phyloP scores from a whole-genome alignment of 2,888 invertebrate species.

The Ecliptopera silaceata region DNA sequence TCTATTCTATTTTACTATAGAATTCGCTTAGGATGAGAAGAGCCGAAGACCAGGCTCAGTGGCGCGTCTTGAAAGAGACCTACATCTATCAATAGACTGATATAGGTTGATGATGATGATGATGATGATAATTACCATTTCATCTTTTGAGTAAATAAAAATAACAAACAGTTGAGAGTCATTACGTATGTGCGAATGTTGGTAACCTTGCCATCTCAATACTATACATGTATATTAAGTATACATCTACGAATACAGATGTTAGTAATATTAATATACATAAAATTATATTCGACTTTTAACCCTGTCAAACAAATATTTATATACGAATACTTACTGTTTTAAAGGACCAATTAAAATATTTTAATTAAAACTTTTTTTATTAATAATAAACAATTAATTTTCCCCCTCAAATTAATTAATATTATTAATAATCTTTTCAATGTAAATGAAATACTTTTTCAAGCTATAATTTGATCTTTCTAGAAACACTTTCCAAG shows the following conservation, averaged over 20 bases:
- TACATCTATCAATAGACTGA: no score
- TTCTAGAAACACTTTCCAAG: slow-evolving; percentile 89
- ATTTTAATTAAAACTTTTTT: slow-evolving; percentile 69
- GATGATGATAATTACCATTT: neutral
- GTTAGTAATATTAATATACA: no score
- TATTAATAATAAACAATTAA: slow-evolving; percentile 67
- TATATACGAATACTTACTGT: no score
- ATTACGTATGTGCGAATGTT: slow-evolving; percentile 17
- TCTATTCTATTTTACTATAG: no score
- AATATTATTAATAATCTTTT: slow-evolving; percentile 76
- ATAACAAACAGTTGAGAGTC: slow-evolving; percentile 2
- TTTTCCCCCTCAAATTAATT: slow-evolving; percentile 67
- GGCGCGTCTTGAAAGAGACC: no score
- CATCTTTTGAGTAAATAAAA: neutral
- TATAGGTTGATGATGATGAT: no score
- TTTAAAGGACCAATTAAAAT: slow-evolving; percentile 55
- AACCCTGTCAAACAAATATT: no score
- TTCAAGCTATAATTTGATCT: slow-evolving; percentile 84
- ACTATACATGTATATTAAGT: slow-evolving; percentile 19
- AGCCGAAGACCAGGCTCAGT: no score
- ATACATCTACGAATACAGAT: no score
- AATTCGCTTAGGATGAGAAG: no score
- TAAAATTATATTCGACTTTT: no score
- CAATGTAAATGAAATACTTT: slow-evolving; percentile 87
- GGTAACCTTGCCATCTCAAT: slow-evolving; percentile 19